Evolutionary conservation across 92 coral and sea anemone species (phyloP), one percentile per base, ranked within the genome.

Genomic region (Parazoanthus atlanticus): DNA sequence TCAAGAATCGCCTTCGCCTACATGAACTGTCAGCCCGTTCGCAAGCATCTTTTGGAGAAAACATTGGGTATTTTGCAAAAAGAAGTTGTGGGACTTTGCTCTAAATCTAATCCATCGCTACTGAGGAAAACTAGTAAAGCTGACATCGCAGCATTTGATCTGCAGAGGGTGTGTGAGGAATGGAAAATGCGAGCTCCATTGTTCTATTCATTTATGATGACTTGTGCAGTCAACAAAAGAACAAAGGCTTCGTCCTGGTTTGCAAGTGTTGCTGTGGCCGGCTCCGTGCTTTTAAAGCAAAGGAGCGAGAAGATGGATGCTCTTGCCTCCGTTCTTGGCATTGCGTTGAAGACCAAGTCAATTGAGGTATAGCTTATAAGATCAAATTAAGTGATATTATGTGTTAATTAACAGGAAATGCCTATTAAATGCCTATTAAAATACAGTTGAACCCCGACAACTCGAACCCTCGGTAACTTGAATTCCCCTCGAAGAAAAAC

Each of bases 21-120:
- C 23, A 86, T 90, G 90, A 90, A 86, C 33, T 86, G 92, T 88
- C 80, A 25, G 76, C 78, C 78, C 10, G 90, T 89, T 36, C 76
- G 92, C 33, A 85, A 86, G 56, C 85, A 76, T 30, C 46, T 90
- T 67, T 29, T 89, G n/a, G 90, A 85, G 58, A 89, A 89, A 65
- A 58, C 56, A 5, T 46, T 89, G 47, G 79, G 71, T 46, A 54
- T 88, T 13, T 69, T 67, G 13, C 21, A 46, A 34, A 66, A 78
- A 58, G 78, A 78, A 76, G 31, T 78, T 80, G 47, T 73, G n/a
- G 78, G 78, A 43, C 76, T 89, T 21, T 89, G 92, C 66, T 85
- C 92, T 58, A 72, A 17, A 89, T 58, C 31, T 13, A 30, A 89
- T 32, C 91, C 89, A 9, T 89, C 91, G 31, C 64, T 89, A 17